Evolutionary conservation across 2,113 vertebrate genomes (phyloP).

Genomic region (Barnardius zonarius): DNA sequence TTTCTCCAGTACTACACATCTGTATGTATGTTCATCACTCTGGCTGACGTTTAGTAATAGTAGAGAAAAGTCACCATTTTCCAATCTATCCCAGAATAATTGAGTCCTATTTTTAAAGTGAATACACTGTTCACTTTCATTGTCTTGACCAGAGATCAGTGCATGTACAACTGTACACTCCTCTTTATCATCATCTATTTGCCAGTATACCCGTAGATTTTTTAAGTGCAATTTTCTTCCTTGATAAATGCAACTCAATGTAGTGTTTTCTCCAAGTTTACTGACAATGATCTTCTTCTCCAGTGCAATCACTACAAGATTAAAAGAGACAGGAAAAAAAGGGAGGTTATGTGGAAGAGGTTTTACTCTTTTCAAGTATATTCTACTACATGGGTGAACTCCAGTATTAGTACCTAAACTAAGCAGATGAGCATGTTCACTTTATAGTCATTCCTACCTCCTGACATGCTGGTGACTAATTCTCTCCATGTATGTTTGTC

Average conservation of each 20-base stretch:
- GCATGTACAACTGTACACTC: conserved; percentile 29
- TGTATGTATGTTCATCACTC: conserved; percentile 36
- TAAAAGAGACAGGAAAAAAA: not conserved
- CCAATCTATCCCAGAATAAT: conserved; percentile 28
- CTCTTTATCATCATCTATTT: not conserved
- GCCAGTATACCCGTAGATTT: conserved; percentile 65
- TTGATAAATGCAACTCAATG: conserved; percentile 38
- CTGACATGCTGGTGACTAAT: not conserved
- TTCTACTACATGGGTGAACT: not conserved
- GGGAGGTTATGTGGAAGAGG: not conserved
- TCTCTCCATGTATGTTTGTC: not conserved
- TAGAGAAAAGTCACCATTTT: conserved; percentile 64
- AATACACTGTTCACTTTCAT: not conserved
- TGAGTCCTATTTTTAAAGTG: conserved; percentile 59
- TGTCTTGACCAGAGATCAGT: conserved; percentile 13
- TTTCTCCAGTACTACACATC: conserved; percentile 55
- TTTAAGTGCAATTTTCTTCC: not conserved
- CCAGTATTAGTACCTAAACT: not conserved
- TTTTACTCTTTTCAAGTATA: not conserved
- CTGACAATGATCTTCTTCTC: not conserved
- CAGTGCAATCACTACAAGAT: not conserved
- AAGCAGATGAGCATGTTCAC: not conserved
- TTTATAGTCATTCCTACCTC: not conserved
- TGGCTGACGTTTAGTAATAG: conserved; percentile 49
- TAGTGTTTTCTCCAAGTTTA: conserved; percentile 34